phyloP scores from a whole-genome alignment of 2,888 invertebrate species.

The Ophion ventricosus region DNA sequence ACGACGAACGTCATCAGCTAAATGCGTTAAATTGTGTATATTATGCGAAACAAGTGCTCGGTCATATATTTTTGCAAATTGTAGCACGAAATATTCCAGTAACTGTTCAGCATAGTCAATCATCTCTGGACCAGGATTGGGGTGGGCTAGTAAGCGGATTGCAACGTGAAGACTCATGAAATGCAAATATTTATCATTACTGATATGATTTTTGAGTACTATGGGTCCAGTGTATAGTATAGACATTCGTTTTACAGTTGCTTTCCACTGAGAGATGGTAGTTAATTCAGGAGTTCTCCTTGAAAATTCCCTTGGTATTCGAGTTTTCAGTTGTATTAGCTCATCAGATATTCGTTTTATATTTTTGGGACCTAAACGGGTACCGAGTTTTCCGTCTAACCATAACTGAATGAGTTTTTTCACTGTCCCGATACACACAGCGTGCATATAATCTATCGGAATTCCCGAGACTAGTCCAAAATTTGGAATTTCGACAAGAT shows the following conservation, averaged over 20 bases:
- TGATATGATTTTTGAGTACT: constrained; percentile 36
- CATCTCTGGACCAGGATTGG: constrained; percentile 19
- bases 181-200: constrained; percentile 25
- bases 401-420: constrained; percentile 60
- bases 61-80: constrained; percentile 54
- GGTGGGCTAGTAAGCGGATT: constrained; percentile 27
- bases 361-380: constrained; percentile 33
- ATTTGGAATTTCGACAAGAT: constrained; percentile 35
- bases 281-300: constrained; percentile 28
- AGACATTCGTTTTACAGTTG: constrained; percentile 62
- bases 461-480: constrained; percentile 50
- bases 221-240: constrained; percentile 17
- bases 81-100: constrained; percentile 47
- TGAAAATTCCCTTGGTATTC: constrained; percentile 37
- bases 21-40: constrained; percentile 49
- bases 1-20: constrained; percentile 33
- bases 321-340: constrained; percentile 32
- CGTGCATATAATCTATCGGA: constrained; percentile 65
- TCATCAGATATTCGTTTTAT: constrained; percentile 33
- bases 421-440: constrained; percentile 60
- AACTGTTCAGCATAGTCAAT: constrained; percentile 38
- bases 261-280: constrained; percentile 56
- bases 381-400: constrained; percentile 35
- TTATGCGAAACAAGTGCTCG: constrained; percentile 59
- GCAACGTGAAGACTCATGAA: constrained; percentile 40